A percentile compares a stretch with the other conserved stretches of the same genome.
Conservation (phyloP, 1,140 invertebrate genomes). For the Whitmania pigra region DNA sequence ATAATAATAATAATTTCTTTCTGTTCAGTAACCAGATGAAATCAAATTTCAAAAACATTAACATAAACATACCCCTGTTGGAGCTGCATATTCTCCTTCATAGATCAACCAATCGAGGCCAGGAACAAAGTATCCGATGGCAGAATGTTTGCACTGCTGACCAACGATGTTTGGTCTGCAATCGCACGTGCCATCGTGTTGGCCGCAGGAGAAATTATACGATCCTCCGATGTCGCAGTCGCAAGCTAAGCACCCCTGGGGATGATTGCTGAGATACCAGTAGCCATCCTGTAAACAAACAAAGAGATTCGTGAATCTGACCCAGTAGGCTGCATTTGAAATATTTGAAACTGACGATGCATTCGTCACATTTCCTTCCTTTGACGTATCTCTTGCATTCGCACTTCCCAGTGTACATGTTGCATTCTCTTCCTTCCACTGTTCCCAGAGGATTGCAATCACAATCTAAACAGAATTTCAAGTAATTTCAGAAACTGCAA, state of each 20-base stretch:
- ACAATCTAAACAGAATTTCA: constrained; percentile 34
- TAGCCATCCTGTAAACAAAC: constrained; percentile 55
- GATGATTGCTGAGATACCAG: constrained; percentile 81
- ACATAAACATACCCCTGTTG: constrained; percentile 41
- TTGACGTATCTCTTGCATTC: constrained; percentile 51
- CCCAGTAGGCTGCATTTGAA: background rate
- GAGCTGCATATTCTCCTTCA: constrained; percentile 72
- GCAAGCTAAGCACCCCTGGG: constrained; percentile 40
- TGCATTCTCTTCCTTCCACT: constrained; percentile 49
- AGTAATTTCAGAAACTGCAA: background rate
- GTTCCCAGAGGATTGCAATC: constrained; percentile 37
- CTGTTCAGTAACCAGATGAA: too few relatives aligned
- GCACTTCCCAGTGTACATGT: constrained; percentile 75
- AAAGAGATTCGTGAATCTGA: background rate
- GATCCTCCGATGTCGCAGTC: constrained; percentile 42
- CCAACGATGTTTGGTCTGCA: constrained; percentile 39
- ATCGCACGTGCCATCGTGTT: constrained; percentile 35
- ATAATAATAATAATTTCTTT: too few relatives aligned
- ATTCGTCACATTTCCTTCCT: constrained; percentile 46
- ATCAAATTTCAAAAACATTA: too few relatives aligned
- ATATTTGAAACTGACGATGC: constrained; percentile 47
- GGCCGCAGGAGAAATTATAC: constrained; percentile 36
- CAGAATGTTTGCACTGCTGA: constrained; percentile 45
- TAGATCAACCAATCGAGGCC: constrained; percentile 70
- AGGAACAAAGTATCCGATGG: constrained; percentile 72